Base-by-base conservation (phyloP, 2,113 vertebrate genomes). In the Telmatochromis sp. region DNA sequence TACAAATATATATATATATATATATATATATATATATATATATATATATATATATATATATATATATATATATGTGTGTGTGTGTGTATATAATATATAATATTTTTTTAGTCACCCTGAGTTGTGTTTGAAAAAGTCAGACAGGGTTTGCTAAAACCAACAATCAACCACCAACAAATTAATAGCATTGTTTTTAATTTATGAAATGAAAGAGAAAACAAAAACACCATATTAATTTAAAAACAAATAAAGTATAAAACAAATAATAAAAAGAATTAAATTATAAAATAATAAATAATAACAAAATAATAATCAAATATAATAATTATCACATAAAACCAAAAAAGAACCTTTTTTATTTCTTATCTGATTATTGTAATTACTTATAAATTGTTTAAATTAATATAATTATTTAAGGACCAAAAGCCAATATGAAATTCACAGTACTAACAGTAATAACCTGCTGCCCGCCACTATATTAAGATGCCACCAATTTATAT, bases 281-380 rank as follows among this genome's bases (percentile, higher is more conserved):
- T 35, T 7, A 5, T 35, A 65, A 65, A 65, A 65, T 65, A 63
- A 35, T 35, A 63, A 63, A 35, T 63, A 63, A 63, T 63, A 63
- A 35, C 9, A 35, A 35, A 63, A 63, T 63, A 65, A n/a, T 35
- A 35, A 5, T 35, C 6, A 63, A n/a, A 63, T 63, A n/a, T 63
- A 63, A 63, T 63, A 63, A 63, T 63, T 4, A 68, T 68, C 4
- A 10, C 5, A 42, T 3, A 45, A 73, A 73, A 73, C 5, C 3
- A 2, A 42, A 73, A 73, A 73, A 70, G 19, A 9, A 70, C 40
- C 13, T 45, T 45, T 35, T 68, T 21, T 4, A 63, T 73, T 73
- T 26, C 40, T 45, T 6, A 73, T 73, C 2, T 73, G 37, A 26
- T 73, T 73, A 73, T 42, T 15, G 10, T 17, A 45, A 45, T 73